A percentile compares a stretch with the other conserved stretches of the same genome.
phyloP scores from a whole-genome alignment of 2,888 invertebrate genomes.

The Rosalia funebris region DNA sequence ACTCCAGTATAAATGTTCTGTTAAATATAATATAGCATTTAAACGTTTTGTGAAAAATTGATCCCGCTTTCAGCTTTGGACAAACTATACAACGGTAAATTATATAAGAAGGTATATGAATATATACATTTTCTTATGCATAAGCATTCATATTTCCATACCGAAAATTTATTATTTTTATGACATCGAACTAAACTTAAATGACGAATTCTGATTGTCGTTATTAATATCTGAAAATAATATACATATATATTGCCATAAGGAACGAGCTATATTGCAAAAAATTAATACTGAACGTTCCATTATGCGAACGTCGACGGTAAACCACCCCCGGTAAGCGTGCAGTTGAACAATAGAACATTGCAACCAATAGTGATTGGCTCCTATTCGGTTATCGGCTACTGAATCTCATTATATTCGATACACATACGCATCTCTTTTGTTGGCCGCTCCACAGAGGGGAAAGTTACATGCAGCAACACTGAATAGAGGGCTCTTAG shows the following conservation, averaged over 20 bases:
- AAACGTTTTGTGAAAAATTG: no score
- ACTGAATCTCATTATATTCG: constrained; percentile 59
- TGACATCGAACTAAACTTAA: no score
- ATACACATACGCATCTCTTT: constrained; percentile 58
- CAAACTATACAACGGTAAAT: no score
- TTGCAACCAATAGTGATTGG: constrained; percentile 59
- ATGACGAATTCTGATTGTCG: no score
- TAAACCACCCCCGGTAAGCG: constrained; percentile 45
- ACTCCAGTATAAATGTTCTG: no score
- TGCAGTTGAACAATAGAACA: constrained; percentile 54
- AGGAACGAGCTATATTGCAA: not conserved
- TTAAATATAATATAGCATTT: no score
- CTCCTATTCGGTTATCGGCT: constrained; percentile 55
- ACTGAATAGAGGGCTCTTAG: constrained; percentile 43
- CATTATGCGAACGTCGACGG: constrained; percentile 32
- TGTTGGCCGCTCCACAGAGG: constrained; percentile 51
- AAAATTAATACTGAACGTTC: constrained; percentile 23
- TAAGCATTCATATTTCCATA: no score
- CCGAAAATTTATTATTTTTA: no score
- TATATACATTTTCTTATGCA: no score
- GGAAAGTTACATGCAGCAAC: constrained; percentile 43
- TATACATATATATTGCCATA: not conserved
- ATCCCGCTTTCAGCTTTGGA: no score
- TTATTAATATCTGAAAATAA: not conserved
- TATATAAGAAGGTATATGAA: no score